Evolutionary conservation across 64 coral and sea anemone genomes (phyloP).

Genomic region (Stichodactyla helianthus): DNA sequence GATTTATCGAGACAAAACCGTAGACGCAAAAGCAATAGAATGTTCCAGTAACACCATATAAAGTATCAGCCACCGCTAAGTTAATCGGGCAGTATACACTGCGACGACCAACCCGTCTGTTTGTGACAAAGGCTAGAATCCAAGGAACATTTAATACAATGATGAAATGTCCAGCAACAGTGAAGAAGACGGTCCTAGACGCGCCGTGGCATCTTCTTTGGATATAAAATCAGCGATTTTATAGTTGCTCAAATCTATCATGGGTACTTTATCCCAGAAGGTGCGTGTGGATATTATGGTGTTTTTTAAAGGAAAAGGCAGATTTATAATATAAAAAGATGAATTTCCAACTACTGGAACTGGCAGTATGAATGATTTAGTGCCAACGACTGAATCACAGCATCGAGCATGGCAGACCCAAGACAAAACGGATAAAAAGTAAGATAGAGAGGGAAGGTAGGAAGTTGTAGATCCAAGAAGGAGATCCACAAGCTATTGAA

Average conservation of each 20-base stretch:
- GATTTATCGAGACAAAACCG: background rate
- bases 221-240: background rate
- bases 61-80: background rate
- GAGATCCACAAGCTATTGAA: too few relatives aligned
- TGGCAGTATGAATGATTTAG: too few relatives aligned
- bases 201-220: background rate
- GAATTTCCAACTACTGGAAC: too few relatives aligned
- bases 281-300: background rate
- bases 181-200: background rate
- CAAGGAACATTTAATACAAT: background rate
- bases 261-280: background rate
- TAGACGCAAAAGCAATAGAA: background rate
- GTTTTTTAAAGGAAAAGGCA: too few relatives aligned
- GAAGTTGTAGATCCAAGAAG: too few relatives aligned
- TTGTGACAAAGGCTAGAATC: background rate
- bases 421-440: too few relatives aligned
- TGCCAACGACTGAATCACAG: too few relatives aligned
- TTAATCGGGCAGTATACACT: constrained; percentile 5
- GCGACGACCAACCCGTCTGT: background rate
- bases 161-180: background rate
- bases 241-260: background rate
- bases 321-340: too few relatives aligned
- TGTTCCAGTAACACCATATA: background rate
- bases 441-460: too few relatives aligned
- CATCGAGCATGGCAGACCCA: too few relatives aligned